Percentiles rank a stretch among this genome's conserved stretches.
These are phyloP conservation scores for Drosophila percnosoma DNA, from an alignment of 2,888 invertebrate species.

Conservation along the genomic window DNA sequence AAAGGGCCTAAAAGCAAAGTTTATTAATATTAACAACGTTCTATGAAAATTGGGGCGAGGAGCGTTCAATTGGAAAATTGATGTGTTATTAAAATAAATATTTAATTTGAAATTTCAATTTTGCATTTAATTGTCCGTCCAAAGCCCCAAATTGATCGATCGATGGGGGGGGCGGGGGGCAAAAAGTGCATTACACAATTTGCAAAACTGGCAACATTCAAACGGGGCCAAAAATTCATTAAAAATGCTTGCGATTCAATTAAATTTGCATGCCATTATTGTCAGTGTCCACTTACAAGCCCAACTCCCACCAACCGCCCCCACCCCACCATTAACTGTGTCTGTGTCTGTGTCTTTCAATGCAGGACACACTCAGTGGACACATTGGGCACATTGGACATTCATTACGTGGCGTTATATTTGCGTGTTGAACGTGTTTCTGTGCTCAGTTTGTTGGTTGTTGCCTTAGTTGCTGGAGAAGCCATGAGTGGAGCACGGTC, in stretches of 20 bases:
- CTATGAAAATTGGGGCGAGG: not conserved
- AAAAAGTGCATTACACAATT: slow-evolving; percentile 35
- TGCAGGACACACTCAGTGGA: slow-evolving; percentile 5
- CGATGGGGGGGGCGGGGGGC: slow-evolving; percentile 8
- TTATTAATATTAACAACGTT: not conserved
- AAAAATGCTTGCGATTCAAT: slow-evolving; percentile 33
- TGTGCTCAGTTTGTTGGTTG: not conserved
- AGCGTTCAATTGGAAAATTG: slow-evolving; percentile 4
- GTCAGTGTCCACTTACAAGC: not conserved
- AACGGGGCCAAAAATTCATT: slow-evolving; percentile 15
- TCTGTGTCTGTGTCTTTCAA: not conserved
- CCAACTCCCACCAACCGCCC: not conserved
- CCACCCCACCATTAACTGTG: not conserved
- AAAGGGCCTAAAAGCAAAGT: not conserved
- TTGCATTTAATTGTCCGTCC: slow-evolving; percentile 30
- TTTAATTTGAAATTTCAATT: slow-evolving; percentile 36
- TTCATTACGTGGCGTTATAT: slow-evolving; percentile 42
- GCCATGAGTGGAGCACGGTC: slow-evolving; percentile 15
- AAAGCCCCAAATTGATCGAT: slow-evolving; percentile 37
- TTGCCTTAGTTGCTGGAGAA: slow-evolving; percentile 1
- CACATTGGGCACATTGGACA: slow-evolving; percentile 19
- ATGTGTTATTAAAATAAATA: slow-evolving; percentile 50
- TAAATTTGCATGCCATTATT: slow-evolving; percentile 41
- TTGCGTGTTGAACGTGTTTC: slow-evolving; percentile 39
- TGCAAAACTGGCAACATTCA: not conserved